Conservation (phyloP, 2,113 vertebrate genomes). For the Salminus brasiliensis region DNA sequence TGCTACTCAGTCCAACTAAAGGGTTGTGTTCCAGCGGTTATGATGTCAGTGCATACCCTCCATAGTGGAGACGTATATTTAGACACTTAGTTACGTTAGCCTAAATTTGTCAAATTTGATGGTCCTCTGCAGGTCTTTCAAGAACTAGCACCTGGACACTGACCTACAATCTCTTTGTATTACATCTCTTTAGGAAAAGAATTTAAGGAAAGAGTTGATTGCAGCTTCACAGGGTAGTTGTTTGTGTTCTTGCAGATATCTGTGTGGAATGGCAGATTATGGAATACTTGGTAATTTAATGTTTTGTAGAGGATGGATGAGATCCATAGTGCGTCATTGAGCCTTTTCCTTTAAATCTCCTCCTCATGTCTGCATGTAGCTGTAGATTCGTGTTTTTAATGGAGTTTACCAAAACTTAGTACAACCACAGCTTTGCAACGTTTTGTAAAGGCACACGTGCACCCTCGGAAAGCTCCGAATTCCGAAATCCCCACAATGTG, state of each 20-base stretch:
- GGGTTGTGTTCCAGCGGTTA: no score
- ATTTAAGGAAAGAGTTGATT: neutral
- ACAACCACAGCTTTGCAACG: neutral
- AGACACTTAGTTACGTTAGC: neutral
- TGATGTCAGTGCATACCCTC: no score
- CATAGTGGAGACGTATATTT: no score
- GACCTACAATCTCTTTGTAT: neutral
- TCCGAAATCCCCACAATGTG: slow-evolving; percentile 43
- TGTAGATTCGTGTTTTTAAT: neutral
- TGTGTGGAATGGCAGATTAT: neutral
- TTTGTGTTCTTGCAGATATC: neutral
- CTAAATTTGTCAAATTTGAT: neutral
- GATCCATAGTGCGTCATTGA: slow-evolving; percentile 6
- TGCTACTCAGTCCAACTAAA: no score
- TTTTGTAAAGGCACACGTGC: slow-evolving; percentile 18
- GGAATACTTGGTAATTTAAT: neutral
- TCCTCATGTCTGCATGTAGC: slow-evolving; percentile 1
- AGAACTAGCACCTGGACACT: neutral
- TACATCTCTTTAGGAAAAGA: neutral
- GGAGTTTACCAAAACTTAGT: neutral
- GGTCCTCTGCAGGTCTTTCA: neutral
- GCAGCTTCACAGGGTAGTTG: neutral
- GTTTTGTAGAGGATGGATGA: neutral
- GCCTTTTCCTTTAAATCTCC: neutral
- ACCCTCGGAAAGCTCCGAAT: neutral